Conservation (phyloP, 1,140 invertebrate species). For the silkworm (Bombyx mori) region ASM3026992v2 NC_085119.1:16517501-16518000, state of each 20-base stretch:
- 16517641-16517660: not conserved
- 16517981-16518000: no score
- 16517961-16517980: no score
- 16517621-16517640: not conserved
- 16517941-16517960: no score
- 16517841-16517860: conserved; percentile 14
- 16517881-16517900: no score
- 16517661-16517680: conserved; percentile 4
- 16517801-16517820: conserved; percentile 40
- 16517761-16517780: conserved; percentile 62
- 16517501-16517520: no score
- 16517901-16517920: no score
- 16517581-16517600: not conserved
- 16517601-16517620: not conserved
- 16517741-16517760: conserved; percentile 29
- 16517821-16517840: conserved; percentile 35
- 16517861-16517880: no score
- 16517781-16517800: conserved; percentile 61
- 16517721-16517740: conserved; percentile 32
- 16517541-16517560: no score
- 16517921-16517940: no score
- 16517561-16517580: no score
- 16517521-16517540: no score
- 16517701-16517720: conserved; percentile 12
- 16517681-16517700: conserved; percentile 1